A percentile compares a stretch with the other conserved stretches of the same genome.
Evolutionary conservation across 2,797 vertebrate genomes (phyloP).

Genomic region (Arrhamphus sclerolepis): DNA sequence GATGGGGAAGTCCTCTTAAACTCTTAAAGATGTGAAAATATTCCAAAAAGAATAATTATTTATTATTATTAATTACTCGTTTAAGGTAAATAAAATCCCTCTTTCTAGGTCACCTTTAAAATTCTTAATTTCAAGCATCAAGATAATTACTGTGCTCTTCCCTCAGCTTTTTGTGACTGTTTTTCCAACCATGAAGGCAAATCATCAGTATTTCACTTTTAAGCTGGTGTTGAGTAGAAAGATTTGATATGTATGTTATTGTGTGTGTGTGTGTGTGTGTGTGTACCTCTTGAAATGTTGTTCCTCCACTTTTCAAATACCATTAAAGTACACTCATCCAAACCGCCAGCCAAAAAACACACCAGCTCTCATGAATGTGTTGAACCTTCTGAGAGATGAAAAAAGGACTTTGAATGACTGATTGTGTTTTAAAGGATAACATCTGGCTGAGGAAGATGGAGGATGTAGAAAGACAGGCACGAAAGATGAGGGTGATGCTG

Average conservation of each 20-base stretch:
- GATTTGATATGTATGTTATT: neutral
- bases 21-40: too few species aligned
- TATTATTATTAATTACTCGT: too few species aligned
- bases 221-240: neutral
- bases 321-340: conserved; percentile 25
- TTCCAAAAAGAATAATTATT: neutral
- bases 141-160: too few species aligned
- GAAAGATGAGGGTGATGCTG: neutral
- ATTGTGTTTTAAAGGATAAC: conserved; percentile 23
- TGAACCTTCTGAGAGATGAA: conserved; percentile 3
- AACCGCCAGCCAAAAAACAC: conserved; percentile 38
- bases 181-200: neutral
- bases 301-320: conserved; percentile 18
- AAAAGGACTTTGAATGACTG: conserved; percentile 15
- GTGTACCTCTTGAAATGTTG: neutral
- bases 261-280: neutral
- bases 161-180: too few species aligned
- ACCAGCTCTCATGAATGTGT: conserved; percentile 1
- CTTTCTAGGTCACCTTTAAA: too few species aligned
- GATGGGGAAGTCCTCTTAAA: too few species aligned
- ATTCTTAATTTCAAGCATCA: too few species aligned
- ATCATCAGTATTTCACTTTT: neutral
- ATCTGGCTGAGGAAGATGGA: conserved; percentile 37
- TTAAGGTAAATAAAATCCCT: too few species aligned
- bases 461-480: conserved; percentile 10